Base-by-base conservation (phyloP, 2,797 vertebrate genomes). In the Ptychadena robeensis region DNA sequence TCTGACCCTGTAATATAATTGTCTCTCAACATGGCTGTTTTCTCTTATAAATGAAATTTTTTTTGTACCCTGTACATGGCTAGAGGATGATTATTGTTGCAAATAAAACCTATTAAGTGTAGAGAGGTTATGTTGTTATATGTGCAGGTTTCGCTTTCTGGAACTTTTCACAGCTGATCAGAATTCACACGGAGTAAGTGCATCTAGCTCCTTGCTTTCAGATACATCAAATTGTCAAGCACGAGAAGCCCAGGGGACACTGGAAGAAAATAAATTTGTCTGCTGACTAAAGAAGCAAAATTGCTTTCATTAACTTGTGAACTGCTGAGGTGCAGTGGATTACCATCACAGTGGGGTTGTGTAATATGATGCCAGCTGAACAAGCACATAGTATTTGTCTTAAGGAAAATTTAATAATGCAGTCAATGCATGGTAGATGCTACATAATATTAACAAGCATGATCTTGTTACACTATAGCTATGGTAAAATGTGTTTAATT, bases 151-250 rank as follows among this genome's bases (percentile, higher is more conserved):
- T 61, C 38, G 25, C 57, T 40, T 78, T 28, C 10, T 27, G 6
- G 59, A 37, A 30, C 67, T 37, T 59, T 53, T 28, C 37, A 35
- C 63, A 38, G 38, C 57, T 70, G 59, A 78, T 73, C 68, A 65
- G 68, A 72, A 83, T 79, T 38, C 81, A 66, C 31, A 38, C 14
- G 6, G 67, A 27, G 81, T 63, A 65, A n/a, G 59, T 57, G 61
- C 40, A 59, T 57, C 30, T 7, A 78, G 73, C 81, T 14, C 68
- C 0, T 22, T 48, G 35, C 57, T 78, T 72, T 59, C 57, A 70
- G 66, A 78, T 72, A 5, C 64, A 82, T 82, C 74, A 82, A 53
- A 66, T 78, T 71, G 74, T 77, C 66, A 82, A 72, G 57, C 37
- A 38, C 28, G 37, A 18, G 37, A 69, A 59, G 25, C 70, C 73